phyloP scores from a whole-genome alignment of 1,140 invertebrate genomes.

The Drosophila tsacasi region DNA sequence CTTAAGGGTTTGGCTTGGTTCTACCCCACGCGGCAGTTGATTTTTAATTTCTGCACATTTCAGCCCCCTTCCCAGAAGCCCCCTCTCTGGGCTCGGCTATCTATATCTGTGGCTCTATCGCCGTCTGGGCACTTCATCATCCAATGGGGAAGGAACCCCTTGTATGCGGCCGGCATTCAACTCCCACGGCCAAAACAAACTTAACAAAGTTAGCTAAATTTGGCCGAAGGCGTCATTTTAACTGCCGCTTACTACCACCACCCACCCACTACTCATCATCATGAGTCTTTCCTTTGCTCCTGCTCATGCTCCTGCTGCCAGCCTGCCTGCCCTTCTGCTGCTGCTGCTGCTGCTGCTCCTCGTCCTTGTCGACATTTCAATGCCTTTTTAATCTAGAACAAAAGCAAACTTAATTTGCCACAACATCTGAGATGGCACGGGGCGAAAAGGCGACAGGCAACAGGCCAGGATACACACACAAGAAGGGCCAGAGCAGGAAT shows the following conservation, averaged over 20 bases:
- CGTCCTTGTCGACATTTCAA: slow-evolving; percentile 55
- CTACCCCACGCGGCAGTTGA: slow-evolving; percentile 37
- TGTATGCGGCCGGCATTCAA: slow-evolving; percentile 26
- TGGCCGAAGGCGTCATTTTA: slow-evolving; percentile 61
- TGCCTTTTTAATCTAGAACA: slow-evolving; percentile 71
- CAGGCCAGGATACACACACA: slow-evolving; percentile 11
- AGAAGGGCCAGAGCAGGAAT: neutral
- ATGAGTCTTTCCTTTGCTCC: neutral
- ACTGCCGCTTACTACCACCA: slow-evolving; percentile 52
- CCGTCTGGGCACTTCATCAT: slow-evolving; percentile 48
- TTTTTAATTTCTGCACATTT: slow-evolving; percentile 44
- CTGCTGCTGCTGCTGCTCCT: neutral
- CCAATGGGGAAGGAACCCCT: slow-evolving; percentile 20
- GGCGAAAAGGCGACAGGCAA: slow-evolving; percentile 23
- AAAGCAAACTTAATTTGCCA: slow-evolving; percentile 71
- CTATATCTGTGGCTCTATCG: slow-evolving; percentile 28
- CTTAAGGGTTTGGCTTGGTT: slow-evolving; percentile 36
- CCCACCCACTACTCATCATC: slow-evolving; percentile 1
- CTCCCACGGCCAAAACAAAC: slow-evolving; percentile 49
- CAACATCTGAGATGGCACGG: slow-evolving; percentile 57
- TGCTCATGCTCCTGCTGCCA: neutral
- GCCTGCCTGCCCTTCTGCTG: neutral
- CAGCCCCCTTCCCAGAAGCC: neutral
- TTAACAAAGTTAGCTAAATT: slow-evolving; percentile 65
- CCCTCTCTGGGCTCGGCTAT: neutral